Evolutionary conservation across 2,888 invertebrate genomes (phyloP), one percentile per base, ranked within the genome.

Genomic region (Drosophila nr. fundita): DNA sequence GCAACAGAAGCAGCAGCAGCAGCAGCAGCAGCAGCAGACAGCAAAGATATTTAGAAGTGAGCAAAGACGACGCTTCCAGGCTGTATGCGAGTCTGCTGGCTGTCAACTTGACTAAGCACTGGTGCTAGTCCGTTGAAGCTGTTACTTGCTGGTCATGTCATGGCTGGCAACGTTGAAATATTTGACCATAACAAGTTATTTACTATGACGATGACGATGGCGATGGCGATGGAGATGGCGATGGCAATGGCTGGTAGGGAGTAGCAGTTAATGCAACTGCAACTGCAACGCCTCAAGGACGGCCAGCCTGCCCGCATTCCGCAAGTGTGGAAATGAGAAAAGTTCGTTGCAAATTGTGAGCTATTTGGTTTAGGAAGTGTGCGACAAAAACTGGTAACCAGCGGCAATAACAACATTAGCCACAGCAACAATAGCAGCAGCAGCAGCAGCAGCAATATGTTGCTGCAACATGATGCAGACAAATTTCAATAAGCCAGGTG

Each of bases 181-280:
- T 87, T 87, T 83, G 77, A 90, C 88, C 90, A 88, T 90, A 91
- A 90, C 89, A 85, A 91, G 91, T 91, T 89, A 91, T 89, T 91
- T 91, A 90, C 90, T 90, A 83, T 77, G 79, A 87, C 78, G 75
- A 82, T 73, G 78, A 45, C 42, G 80, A 59, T 42, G 75, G 42
- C 24, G 73, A 65, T 48, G 65, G 66, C 55, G 42, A 15, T 48
- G 65, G 66, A 52, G 42, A 15, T 42, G 10, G 42, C 8, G 30
- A 50, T 50, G 50, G 30, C 21, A 34, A 61, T 64, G 71, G 59
- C 45, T 53, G 49, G 34, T 36, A 45, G 38, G 27, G 30, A 38
- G 59, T 49, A 34, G 62, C 32, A 58, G 68, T 55, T 53, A 59
- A 60, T 69, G 72, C 50, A 55, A 50, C 36, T 30, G 49, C 71